Conservation (phyloP, 2,113 vertebrate genomes). For the Chaenogobius annularis region DNA sequence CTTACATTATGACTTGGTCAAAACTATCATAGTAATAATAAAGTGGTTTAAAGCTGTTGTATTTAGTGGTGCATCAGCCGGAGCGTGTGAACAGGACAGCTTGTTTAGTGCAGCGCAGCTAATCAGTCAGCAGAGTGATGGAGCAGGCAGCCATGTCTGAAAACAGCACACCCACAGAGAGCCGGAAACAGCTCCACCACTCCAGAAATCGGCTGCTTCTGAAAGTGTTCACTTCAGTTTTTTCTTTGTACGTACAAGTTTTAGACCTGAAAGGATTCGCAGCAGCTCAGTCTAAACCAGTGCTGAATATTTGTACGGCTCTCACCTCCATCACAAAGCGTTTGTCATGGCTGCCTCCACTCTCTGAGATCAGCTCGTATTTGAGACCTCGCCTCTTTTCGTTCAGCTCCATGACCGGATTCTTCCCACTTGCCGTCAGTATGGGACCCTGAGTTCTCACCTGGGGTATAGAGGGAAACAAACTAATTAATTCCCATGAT, state of each 20-base stretch:
- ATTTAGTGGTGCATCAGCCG: conserved; percentile 39
- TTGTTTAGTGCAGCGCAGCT: conserved; percentile 59
- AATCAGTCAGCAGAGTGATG: conserved; percentile 71
- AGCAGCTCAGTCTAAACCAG: too few relatives aligned
- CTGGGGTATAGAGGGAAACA: conserved; percentile 57
- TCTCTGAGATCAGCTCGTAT: conserved; percentile 97
- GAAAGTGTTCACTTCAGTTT: background rate
- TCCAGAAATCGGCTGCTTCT: conserved; percentile 25
- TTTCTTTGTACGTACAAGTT: background rate
- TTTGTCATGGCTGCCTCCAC: conserved; percentile 97
- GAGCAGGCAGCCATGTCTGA: conserved; percentile 62
- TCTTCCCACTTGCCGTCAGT: conserved; percentile 97
- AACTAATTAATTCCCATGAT: background rate
- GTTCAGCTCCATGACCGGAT: conserved; percentile 98
- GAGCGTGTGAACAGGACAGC: conserved; percentile 46
- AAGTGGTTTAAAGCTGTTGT: conserved; percentile 1
- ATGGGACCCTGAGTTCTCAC: conserved; percentile 99
- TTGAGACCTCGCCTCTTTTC: conserved; percentile 97
- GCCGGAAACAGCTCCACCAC: conserved; percentile 34
- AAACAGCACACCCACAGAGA: conserved; percentile 61
- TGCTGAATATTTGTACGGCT: background rate
- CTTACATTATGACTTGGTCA: background rate
- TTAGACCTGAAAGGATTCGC: conserved; percentile 2
- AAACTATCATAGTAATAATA: conserved; percentile 10
- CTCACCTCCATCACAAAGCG: conserved; percentile 98